Evolutionary conservation across 2,113 vertebrate species (phyloP).

Genomic region (Laticauda laticaudata): DNA sequence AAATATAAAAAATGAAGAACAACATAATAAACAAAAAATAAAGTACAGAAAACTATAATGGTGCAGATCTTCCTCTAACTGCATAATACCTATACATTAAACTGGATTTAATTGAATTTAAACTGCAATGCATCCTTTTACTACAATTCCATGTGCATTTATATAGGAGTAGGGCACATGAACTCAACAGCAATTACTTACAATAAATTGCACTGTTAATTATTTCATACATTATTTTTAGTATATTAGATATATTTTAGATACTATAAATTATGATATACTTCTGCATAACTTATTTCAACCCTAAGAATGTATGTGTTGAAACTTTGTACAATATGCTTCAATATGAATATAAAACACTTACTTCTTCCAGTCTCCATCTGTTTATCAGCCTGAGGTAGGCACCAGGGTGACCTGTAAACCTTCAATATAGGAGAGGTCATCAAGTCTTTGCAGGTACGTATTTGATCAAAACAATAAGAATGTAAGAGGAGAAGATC

Average conservation of each 20-base stretch:
- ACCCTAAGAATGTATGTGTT: background rate
- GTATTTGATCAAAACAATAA: slow-evolving; percentile 8
- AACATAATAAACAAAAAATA: background rate
- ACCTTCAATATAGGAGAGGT: slow-evolving; percentile 75
- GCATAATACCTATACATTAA: too few species aligned
- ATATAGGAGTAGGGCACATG: background rate
- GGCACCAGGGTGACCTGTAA: slow-evolving; percentile 91
- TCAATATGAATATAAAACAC: slow-evolving; percentile 42
- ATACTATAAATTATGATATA: background rate
- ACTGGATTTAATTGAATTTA: background rate
- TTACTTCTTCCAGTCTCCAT: slow-evolving; percentile 93
- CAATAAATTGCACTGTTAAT: background rate
- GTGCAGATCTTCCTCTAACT: too few species aligned
- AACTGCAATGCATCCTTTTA: background rate
- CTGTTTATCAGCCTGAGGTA: slow-evolving; percentile 92
- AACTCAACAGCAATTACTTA: background rate
- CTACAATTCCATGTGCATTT: background rate
- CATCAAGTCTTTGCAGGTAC: slow-evolving; percentile 20
- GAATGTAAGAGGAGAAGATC: slow-evolving; percentile 19
- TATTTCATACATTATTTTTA: background rate
- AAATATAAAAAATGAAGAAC: background rate
- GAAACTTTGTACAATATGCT: background rate
- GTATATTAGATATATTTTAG: background rate
- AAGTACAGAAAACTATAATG: too few species aligned
- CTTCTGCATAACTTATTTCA: background rate